Conservation (phyloP, 2,888 invertebrate species). For the Micoletzkya japonica region DNA sequence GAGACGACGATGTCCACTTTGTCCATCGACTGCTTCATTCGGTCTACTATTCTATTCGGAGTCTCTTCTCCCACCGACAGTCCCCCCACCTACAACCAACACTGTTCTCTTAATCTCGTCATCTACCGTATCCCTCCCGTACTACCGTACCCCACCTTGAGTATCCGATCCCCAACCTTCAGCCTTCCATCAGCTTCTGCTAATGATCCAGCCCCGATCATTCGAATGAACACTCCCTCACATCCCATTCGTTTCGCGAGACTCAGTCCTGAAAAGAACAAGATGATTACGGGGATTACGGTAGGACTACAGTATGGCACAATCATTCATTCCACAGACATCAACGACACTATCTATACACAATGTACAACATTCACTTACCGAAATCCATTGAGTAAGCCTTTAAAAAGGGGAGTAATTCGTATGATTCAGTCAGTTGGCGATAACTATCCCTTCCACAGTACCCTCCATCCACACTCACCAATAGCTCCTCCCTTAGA, state of each 20-base stretch:
- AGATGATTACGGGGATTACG: no score
- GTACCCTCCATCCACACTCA: slow-evolving; percentile 4
- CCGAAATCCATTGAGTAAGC: no score
- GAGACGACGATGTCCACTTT: slow-evolving; percentile 50
- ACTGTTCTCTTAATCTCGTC: neutral
- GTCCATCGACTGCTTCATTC: slow-evolving; percentile 55
- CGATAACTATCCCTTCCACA: no score
- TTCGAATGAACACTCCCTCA: slow-evolving; percentile 60
- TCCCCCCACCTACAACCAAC: slow-evolving; percentile 47
- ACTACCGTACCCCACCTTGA: neutral
- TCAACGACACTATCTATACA: neutral
- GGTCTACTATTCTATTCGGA: slow-evolving; percentile 54
- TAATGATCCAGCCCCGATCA: slow-evolving; percentile 55
- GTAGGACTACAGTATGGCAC: no score
- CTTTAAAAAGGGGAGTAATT: no score
- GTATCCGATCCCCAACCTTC: slow-evolving; percentile 48
- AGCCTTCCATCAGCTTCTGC: slow-evolving; percentile 53
- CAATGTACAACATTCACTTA: neutral
- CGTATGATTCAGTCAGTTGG: no score
- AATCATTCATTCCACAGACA: no score
- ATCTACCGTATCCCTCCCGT: neutral
- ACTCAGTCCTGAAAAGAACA: slow-evolving; percentile 48
- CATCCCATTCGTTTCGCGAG: slow-evolving; percentile 56
- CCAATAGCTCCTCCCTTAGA: slow-evolving; percentile 41
- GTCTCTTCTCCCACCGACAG: slow-evolving; percentile 50